Conservation (phyloP, 2,113 vertebrate species). For the Stigmatopora argus region DNA sequence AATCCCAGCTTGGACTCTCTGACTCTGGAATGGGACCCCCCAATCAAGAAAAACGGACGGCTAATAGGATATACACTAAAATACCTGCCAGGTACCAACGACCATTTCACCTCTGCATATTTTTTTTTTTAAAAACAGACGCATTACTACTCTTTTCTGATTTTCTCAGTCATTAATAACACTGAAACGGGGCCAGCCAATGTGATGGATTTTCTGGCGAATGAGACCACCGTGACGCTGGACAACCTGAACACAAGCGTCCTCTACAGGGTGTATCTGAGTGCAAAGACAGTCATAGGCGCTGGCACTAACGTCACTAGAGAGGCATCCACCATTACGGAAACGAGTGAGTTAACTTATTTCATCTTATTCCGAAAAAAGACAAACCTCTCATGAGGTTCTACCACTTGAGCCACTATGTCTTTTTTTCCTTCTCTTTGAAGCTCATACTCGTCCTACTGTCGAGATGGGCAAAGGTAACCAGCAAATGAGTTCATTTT, state of each 20-base stretch:
- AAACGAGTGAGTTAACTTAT: slow-evolving; percentile 80
- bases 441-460: slow-evolving; percentile 82
- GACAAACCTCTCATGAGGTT: not conserved
- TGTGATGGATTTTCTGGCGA: slow-evolving; percentile 76
- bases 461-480: slow-evolving; percentile 92
- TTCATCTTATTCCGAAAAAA: not conserved
- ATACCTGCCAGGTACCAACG: slow-evolving; percentile 84
- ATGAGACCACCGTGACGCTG: slow-evolving; percentile 81
- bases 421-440: slow-evolving; percentile 58
- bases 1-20: slow-evolving; percentile 80
- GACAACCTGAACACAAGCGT: slow-evolving; percentile 85
- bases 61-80: slow-evolving; percentile 83
- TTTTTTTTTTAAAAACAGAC: too few relatives aligned
- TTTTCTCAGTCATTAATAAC: slow-evolving; percentile 75
- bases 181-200: slow-evolving; percentile 80
- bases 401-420: slow-evolving; percentile 1
- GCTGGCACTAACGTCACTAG: slow-evolving; percentile 78
- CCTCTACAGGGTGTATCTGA: slow-evolving; percentile 89
- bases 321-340: slow-evolving; percentile 82
- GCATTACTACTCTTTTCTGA: not conserved
- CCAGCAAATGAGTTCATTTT: slow-evolving; percentile 28
- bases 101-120: not conserved
- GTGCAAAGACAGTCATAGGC: slow-evolving; percentile 82
- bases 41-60: slow-evolving; percentile 79
- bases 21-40: slow-evolving; percentile 86